Base-by-base conservation (phyloP, 1,140 invertebrate genomes). In the Andricus grossulariae region DNA sequence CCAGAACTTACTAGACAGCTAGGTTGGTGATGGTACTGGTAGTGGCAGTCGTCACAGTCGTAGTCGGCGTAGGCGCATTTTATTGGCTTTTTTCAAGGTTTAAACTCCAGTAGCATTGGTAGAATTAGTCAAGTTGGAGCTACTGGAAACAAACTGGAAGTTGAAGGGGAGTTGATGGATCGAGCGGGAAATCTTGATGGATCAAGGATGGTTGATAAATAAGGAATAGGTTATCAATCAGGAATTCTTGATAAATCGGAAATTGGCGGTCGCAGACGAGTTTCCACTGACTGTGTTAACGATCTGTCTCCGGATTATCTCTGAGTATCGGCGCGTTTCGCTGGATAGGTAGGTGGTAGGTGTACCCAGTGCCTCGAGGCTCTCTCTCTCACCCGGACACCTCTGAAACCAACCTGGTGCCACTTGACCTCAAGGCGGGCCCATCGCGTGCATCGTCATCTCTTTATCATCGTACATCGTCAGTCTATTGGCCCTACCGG, bases 401-500 rank as follows among this genome's bases (percentile, higher is more conserved):
- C 84, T 87, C 83, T 83, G 87, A 84, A 83, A 89, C 86, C 86
- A 88, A 85, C 84, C 85, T 86, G 87, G 83, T 86, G 85, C 80
- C 87, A 88, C 86, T 89, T 87, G 87, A 90, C 86, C 88, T 87
- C 82, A 86, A 90, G 87, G 82, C 85, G 85, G 81, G 83, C 84
- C 86, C 87, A 86, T 66, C 82, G 87, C 82, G 86, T 83, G 85
- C 85, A 87, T 88, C 85, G 87, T 88, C 87, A 87, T 89, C 88
- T 87, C 80, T 90, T 72, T 88, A 88, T 89, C 89, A 90, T 91
- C 87, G 87, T 84, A 87, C 88, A 90, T 89, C 89, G 88, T 90
- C 88, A 87, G 85, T 88, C 87, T 90, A 89, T 88, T 85, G 87
- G 89, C 91, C 90, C 90, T 92, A 92, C 83, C 90, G 89, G 86